Evolutionary conservation across 1,140 invertebrate genomes (phyloP), one percentile per base, ranked within the genome.

Genomic region (Pseudobourletiella spinata): DNA sequence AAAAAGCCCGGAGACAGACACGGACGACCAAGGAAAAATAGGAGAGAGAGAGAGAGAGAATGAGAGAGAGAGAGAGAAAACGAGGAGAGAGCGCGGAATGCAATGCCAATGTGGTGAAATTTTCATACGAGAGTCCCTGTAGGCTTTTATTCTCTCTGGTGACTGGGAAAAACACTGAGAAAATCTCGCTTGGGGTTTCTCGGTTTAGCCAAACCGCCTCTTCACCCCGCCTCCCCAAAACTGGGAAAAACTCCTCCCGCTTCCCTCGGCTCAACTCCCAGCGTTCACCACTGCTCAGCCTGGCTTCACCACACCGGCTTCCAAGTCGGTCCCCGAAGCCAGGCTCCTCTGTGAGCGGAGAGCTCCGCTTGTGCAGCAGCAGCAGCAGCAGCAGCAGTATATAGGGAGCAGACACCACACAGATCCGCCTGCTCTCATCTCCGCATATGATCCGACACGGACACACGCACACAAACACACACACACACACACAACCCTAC

Each of bases 131-230:
- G 62, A 64, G 66, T 67, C 66, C 63, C 68, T 66, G 64, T 66
- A 66, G 68, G 64, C 58, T 69, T 69, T 69, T 61, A 66, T 66
- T 65, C 68, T 69, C 68, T 69, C 68, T 69, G 59, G 68, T 66
- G 64, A 66, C 68, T 69, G 64, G 57, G 62, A 69, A 63, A 61
- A 69, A 63, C 64, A 69, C 64, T 66, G 68, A 61, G 58, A 66
- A 69, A 69, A 66, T 69, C 68, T 69, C 62, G 64, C 64, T 66
- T 69, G 68, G 68, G 64, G 62, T 69, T 63, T 66, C 64, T 66
- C 64, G 64, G 64, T 66, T 66, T 66, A 66, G 64, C 44, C 25
- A 58, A 58, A 58, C 57, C 57, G 57, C 57, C 57, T 58, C 39
- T 4, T 29, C 26, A 54, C 51, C 26, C 51, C 51, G 26, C 20